A percentile compares a stretch with the other conserved stretches of the same genome.
Evolutionary conservation across 1,140 invertebrate species (phyloP).

Genomic region (Solen grandis): DNA sequence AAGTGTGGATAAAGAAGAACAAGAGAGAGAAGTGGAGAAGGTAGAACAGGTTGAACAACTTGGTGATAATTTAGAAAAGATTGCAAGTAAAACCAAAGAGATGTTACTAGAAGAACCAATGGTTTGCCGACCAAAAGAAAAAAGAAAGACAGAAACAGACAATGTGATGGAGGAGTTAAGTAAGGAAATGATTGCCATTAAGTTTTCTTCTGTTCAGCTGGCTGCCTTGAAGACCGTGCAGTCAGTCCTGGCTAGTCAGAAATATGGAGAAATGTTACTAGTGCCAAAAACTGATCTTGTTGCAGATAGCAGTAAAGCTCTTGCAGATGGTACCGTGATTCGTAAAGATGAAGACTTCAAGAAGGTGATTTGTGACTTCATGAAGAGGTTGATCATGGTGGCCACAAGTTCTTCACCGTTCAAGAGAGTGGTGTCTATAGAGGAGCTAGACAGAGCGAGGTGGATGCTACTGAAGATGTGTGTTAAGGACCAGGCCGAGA

Average conservation of each 20-base stretch:
- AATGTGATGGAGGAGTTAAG: background rate
- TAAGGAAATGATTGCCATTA: constrained; percentile 65
- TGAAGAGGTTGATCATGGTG: constrained; percentile 77
- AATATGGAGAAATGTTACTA: constrained; percentile 84
- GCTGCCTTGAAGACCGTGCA: constrained; percentile 84
- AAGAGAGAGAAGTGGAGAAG: constrained; percentile 5
- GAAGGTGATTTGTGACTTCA: constrained; percentile 72
- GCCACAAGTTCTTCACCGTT: constrained; percentile 80
- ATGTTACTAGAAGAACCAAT: too few species aligned
- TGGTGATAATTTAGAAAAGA: too few species aligned
- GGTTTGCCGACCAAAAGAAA: constrained; percentile 25
- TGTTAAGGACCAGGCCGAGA: constrained; percentile 76
- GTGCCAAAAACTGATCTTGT: constrained; percentile 79
- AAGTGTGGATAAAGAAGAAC: background rate
- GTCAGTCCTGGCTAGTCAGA: constrained; percentile 82
- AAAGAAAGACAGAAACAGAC: background rate
- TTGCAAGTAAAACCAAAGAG: too few species aligned
- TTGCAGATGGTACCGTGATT: constrained; percentile 78
- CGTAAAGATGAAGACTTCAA: constrained; percentile 80
- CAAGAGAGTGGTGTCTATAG: constrained; percentile 77
- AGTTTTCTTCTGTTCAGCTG: constrained; percentile 82
- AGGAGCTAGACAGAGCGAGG: constrained; percentile 83
- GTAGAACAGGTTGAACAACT: background rate
- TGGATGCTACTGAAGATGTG: constrained; percentile 83
- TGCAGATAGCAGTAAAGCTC: constrained; percentile 70